phyloP scores from a whole-genome alignment of 1,140 invertebrate genomes.

The Asobara japonica region DNA sequence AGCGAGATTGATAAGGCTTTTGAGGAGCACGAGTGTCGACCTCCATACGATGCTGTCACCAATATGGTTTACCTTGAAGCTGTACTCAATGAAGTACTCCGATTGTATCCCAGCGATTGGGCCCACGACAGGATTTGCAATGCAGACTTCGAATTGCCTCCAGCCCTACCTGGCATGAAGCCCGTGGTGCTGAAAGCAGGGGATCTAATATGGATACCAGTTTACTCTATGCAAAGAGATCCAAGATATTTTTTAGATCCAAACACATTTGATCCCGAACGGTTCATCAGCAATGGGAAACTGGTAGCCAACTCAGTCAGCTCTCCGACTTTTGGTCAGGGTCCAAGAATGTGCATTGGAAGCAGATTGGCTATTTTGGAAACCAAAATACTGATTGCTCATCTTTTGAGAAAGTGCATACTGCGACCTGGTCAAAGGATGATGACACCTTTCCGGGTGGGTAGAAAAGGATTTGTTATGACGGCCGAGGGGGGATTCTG shows the following conservation, averaged over 20 bases:
- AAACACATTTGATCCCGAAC: constrained; percentile 67
- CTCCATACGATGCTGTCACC: constrained; percentile 58
- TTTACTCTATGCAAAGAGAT: constrained; percentile 65
- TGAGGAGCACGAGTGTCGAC: constrained; percentile 50
- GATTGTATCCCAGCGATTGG: constrained; percentile 68
- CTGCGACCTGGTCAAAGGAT: constrained; percentile 47
- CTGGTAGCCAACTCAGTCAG: constrained; percentile 38
- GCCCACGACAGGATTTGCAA: constrained; percentile 63
- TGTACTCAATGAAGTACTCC: constrained; percentile 66
- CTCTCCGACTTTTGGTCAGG: constrained; percentile 48
- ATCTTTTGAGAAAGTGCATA: constrained; percentile 47
- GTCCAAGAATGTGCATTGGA: constrained; percentile 43
- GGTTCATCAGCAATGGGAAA: constrained; percentile 66
- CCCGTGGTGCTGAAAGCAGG: constrained; percentile 11
- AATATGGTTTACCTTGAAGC: constrained; percentile 64
- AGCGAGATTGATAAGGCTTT: constrained; percentile 66
- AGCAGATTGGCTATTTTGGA: constrained; percentile 43
- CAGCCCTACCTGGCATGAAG: constrained; percentile 5
- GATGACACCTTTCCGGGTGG: constrained; percentile 41
- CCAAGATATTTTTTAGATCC: constrained; percentile 69
- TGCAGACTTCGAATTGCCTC: constrained; percentile 56
- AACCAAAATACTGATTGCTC: constrained; percentile 49
- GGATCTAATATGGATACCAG: constrained; percentile 48
- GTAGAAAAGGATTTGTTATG: constrained; percentile 41
- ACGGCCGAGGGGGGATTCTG: constrained; percentile 51